phyloP scores from a whole-genome alignment of 2,113 vertebrate genomes.

The Marmota monax region DNA sequence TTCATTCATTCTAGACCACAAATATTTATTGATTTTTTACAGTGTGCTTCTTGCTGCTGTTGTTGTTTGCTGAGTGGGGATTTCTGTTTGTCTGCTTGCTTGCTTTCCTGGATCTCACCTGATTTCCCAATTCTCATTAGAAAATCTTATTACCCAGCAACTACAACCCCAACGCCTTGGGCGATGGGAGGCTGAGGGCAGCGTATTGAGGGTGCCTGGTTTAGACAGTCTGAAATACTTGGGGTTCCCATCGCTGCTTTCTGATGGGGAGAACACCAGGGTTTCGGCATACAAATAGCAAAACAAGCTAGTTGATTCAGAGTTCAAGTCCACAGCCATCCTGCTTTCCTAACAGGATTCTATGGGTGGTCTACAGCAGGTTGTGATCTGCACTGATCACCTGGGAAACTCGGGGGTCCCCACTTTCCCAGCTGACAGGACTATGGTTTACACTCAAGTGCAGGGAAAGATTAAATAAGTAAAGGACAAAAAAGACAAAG shows the following conservation, averaged over 20 bases:
- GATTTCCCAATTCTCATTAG: conserved; percentile 46
- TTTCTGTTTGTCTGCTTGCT: conserved; percentile 45
- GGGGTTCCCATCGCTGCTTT: neutral
- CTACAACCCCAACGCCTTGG: neutral
- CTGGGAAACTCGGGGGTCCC: neutral
- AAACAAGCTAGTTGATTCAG: neutral
- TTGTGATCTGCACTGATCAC: neutral
- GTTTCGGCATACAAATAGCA: neutral
- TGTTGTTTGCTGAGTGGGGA: neutral
- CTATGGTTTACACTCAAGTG: neutral
- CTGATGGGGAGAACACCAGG: neutral
- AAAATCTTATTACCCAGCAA: neutral
- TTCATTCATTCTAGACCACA: conserved; percentile 69
- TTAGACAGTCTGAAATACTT: neutral
- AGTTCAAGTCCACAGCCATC: neutral
- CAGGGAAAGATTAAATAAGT: neutral
- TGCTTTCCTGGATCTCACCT: neutral
- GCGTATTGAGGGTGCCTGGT: conserved; percentile 12
- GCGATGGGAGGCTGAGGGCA: neutral
- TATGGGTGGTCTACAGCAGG: neutral
- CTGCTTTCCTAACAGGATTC: neutral
- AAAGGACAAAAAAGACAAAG: neutral
- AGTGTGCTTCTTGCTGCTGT: neutral
- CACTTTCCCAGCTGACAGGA: neutral
- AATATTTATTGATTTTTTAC: conserved; percentile 65